Percentiles rank a stretch among this genome's conserved stretches.
phyloP scores from a whole-genome alignment of 2,113 vertebrate genomes.

The Coracopsis vasa region DNA sequence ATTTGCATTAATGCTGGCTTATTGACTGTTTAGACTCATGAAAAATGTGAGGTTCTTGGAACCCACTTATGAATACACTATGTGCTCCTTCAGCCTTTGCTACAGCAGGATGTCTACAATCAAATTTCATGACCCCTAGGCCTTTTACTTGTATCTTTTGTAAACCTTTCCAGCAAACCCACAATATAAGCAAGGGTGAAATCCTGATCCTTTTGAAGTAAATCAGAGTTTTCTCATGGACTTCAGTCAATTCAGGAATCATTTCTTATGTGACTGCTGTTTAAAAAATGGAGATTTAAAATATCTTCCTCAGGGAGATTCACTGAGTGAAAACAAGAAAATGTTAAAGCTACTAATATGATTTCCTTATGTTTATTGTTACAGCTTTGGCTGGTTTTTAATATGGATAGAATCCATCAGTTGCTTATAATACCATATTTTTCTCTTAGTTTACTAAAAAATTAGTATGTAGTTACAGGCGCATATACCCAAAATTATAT shows the following conservation, averaged over 20 bases:
- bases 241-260: neutral
- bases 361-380: neutral
- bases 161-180: neutral
- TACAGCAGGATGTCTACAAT: neutral
- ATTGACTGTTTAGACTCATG: neutral
- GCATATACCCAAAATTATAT: neutral
- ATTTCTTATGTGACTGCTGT: neutral
- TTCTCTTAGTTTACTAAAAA: neutral
- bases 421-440: neutral
- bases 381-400: neutral
- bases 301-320: neutral
- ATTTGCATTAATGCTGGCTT: neutral
- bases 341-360: neutral
- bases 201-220: neutral
- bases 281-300: neutral
- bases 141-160: neutral
- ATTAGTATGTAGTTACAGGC: neutral
- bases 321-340: neutral
- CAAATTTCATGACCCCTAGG: neutral
- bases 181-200: neutral
- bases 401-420: neutral
- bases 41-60: neutral
- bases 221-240: neutral
- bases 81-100: neutral
- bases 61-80: neutral